These are phyloP conservation scores for Diabrotica balteata DNA, from an alignment of 2,888 invertebrate genomes.

Conservation along the genomic window DNA sequence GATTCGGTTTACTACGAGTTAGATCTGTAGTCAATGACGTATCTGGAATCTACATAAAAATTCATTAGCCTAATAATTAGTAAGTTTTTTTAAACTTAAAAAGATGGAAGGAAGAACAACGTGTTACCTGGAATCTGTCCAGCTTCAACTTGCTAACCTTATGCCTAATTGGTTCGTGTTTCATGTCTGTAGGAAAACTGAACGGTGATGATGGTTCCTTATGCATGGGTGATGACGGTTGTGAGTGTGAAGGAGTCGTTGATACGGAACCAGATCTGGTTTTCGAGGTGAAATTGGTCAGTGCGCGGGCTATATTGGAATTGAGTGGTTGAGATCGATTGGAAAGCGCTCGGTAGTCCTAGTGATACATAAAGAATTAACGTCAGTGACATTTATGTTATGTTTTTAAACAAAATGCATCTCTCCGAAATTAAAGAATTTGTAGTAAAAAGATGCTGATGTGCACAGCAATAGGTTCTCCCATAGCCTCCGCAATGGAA, in stretches of 20 bases:
- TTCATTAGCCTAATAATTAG: not conserved
- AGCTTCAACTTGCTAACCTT: constrained; percentile 62
- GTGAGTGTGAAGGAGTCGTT: constrained; percentile 63
- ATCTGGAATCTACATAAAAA: constrained; percentile 32
- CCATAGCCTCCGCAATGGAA: too few species aligned
- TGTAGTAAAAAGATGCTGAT: too few species aligned
- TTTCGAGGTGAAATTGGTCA: constrained; percentile 61
- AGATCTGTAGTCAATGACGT: constrained; percentile 45
- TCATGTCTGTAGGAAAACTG: constrained; percentile 55
- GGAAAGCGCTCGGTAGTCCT: constrained; percentile 34
- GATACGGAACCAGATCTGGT: constrained; percentile 55
- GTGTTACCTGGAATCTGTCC: constrained; percentile 59
- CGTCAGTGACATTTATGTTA: too few species aligned
- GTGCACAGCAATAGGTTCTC: too few species aligned
- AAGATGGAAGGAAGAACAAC: too few species aligned
- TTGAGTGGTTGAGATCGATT: constrained; percentile 63
- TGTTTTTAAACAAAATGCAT: not conserved
- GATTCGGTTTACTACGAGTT: constrained; percentile 51
- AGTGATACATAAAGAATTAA: constrained; percentile 20
- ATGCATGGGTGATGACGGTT: constrained; percentile 75
- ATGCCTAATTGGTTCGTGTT: constrained; percentile 51
- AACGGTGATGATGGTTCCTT: constrained; percentile 66
- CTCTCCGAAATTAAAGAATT: too few species aligned
- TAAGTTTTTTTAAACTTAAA: too few species aligned
- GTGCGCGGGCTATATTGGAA: constrained; percentile 72